These are phyloP conservation scores for Semnornis frantzii DNA, from an alignment of 2,113 vertebrate genomes.

Conservation along the genomic window DNA sequence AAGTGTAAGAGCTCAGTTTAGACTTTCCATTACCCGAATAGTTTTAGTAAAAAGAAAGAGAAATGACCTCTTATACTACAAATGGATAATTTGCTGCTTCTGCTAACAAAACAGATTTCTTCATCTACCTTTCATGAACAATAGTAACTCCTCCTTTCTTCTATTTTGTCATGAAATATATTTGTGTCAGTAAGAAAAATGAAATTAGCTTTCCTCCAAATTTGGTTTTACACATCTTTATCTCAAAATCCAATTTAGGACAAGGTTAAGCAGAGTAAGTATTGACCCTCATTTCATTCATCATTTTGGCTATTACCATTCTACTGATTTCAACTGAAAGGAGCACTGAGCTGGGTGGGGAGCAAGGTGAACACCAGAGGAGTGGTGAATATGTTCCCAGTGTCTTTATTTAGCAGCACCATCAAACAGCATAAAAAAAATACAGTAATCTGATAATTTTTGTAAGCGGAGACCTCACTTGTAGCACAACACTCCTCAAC, in stretches of 20 bases:
- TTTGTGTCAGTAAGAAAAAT: conserved; percentile 1
- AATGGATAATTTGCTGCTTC: conserved; percentile 28
- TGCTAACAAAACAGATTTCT: background rate
- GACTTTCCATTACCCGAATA: background rate
- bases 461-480: conserved; percentile 44
- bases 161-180: background rate
- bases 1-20: background rate
- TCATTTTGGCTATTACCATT: background rate
- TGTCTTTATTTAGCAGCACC: background rate
- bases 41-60: background rate
- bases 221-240: background rate
- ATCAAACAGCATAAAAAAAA: background rate
- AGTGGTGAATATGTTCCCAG: background rate
- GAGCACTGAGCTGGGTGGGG: background rate
- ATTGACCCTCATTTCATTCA: background rate
- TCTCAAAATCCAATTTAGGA: conserved; percentile 3
- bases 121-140: background rate
- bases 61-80: conserved; percentile 61
- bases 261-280: background rate
- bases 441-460: background rate
- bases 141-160: background rate
- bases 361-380: conserved; percentile 10
- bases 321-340: conserved; percentile 23
- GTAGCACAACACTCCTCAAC: conserved; percentile 66
- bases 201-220: conserved; percentile 10